Evolutionary conservation across 2,888 invertebrate species (phyloP).

Genomic region (Pristionchus mayeri): DNA sequence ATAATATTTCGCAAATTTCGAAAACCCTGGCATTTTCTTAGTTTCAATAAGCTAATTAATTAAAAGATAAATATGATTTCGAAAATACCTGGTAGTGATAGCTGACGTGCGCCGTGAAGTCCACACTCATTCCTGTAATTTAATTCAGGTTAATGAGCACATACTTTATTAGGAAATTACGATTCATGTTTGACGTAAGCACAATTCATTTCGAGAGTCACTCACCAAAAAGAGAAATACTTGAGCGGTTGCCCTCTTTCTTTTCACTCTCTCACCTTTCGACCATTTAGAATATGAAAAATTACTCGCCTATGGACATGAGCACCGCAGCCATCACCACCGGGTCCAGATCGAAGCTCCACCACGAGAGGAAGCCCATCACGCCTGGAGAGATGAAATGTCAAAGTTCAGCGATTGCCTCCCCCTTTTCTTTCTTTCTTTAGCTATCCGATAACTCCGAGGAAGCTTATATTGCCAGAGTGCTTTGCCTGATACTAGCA

Average conservation of each 20-base stretch:
- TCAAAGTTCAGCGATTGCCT: slow-evolving; percentile 13
- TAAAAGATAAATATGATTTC: too few species aligned
- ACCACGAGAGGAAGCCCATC: slow-evolving; percentile 73
- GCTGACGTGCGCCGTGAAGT: slow-evolving; percentile 75
- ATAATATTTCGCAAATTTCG: not conserved
- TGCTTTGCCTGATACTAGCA: too few species aligned
- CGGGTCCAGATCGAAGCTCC: slow-evolving; percentile 74
- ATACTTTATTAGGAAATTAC: too few species aligned
- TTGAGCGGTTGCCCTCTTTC: too few species aligned
- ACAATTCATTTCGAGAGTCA: too few species aligned
- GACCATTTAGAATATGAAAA: not conserved
- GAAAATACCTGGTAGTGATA: slow-evolving; percentile 71
- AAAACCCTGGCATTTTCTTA: not conserved
- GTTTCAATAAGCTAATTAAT: too few species aligned
- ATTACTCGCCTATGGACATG: slow-evolving; percentile 68
- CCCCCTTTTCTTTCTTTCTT: not conserved
- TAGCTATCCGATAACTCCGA: too few species aligned
- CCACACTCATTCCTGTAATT: slow-evolving; percentile 68
- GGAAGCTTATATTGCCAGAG: too few species aligned
- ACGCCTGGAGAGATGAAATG: slow-evolving; percentile 62
- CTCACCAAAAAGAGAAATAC: too few species aligned
- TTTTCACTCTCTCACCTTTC: too few species aligned
- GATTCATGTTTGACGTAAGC: too few species aligned
- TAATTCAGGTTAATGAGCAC: not conserved
- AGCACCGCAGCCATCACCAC: slow-evolving; percentile 74